Evolutionary conservation across 2,888 invertebrate genomes (phyloP).

Genomic region (Conomelus anceps): DNA sequence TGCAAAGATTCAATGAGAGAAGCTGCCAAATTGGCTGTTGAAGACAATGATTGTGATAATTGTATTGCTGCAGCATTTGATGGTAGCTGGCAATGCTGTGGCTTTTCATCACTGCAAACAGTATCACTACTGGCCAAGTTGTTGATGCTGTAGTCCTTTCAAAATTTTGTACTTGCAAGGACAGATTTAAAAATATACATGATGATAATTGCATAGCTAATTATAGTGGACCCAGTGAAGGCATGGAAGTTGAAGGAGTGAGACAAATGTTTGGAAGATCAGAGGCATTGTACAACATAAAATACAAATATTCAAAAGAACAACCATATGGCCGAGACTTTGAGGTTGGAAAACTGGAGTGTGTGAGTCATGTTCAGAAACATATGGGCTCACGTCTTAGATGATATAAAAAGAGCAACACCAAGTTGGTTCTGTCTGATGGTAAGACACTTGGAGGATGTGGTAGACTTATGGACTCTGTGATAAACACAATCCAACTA

Average conservation of each 20-base stretch:
- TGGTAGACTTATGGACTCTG: conserved; percentile 32
- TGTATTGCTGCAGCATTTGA: too few relatives aligned
- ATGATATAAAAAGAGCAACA: too few relatives aligned
- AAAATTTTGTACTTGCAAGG: conserved; percentile 22
- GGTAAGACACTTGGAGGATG: too few relatives aligned
- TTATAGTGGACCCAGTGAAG: conserved; percentile 27
- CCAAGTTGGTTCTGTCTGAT: too few relatives aligned
- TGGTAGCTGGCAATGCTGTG: background rate
- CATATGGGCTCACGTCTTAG: conserved; percentile 27
- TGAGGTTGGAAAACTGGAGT: conserved; percentile 19
- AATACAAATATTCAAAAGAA: conserved; percentile 15
- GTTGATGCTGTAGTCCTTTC: conserved; percentile 19
- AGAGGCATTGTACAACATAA: conserved; percentile 17
- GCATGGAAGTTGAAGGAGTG: conserved; percentile 30
- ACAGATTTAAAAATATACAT: conserved; percentile 11
- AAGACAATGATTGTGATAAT: background rate
- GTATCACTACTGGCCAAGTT: too few relatives aligned
- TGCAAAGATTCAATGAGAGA: background rate
- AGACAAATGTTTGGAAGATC: conserved; percentile 25
- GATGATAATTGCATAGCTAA: conserved; percentile 26
- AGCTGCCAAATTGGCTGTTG: background rate
- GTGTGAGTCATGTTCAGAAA: conserved; percentile 25
- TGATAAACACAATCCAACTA: conserved; percentile 33
- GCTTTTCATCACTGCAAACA: conserved; percentile 7
- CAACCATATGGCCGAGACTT: conserved; percentile 25